A percentile compares a stretch with the other conserved stretches of the same genome.
Evolutionary conservation across 2,113 vertebrate genomes (phyloP).

Genomic region (Phycodurus eques): DNA sequence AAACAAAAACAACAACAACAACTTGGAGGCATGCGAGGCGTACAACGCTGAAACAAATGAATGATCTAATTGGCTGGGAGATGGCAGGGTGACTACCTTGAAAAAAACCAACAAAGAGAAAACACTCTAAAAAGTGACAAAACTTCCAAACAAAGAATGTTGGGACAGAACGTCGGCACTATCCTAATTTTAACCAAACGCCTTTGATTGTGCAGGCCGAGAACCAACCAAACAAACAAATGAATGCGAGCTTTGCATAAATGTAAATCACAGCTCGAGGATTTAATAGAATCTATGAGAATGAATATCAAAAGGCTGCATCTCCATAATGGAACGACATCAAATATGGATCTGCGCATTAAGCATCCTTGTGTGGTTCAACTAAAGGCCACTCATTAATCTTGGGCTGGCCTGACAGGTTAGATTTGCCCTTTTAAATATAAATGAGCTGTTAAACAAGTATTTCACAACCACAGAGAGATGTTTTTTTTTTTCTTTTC

Average conservation of each 20-base stretch:
- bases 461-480: neutral
- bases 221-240: neutral
- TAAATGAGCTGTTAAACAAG: neutral
- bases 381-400: slow-evolving; percentile 10
- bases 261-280: slow-evolving; percentile 1
- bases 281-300: neutral
- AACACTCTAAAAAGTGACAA: neutral
- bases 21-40: no score
- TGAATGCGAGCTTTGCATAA: slow-evolving; percentile 2
- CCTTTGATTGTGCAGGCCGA: no score
- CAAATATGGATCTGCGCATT: slow-evolving; percentile 4
- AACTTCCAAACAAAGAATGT: neutral
- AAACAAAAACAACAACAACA: no score
- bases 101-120: no score
- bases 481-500: neutral
- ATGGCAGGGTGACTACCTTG: no score
- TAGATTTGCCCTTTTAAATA: neutral
- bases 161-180: neutral
- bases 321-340: neutral
- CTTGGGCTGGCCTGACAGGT: neutral
- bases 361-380: slow-evolving; percentile 1
- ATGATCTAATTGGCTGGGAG: no score
- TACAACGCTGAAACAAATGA: no score
- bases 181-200: no score
- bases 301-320: slow-evolving; percentile 5